Evolutionary conservation across 2,888 invertebrate species (phyloP).

Genomic region (Napeogenes sylphis): DNA sequence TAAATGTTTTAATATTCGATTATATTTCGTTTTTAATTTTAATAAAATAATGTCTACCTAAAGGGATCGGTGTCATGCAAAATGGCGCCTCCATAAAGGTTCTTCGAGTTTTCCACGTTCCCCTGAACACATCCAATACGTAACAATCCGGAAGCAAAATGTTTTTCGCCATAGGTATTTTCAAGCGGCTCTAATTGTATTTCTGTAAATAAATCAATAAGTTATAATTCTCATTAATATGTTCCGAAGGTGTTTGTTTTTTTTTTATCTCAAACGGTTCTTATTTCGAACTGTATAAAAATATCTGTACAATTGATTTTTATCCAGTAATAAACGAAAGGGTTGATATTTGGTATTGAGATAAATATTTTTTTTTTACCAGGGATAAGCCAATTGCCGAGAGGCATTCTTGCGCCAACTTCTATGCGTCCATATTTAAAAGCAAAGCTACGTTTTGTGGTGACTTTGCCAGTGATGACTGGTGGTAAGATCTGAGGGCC

Average conservation of each 20-base stretch:
- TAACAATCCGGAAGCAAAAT: slow-evolving; percentile 82
- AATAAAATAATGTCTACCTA: slow-evolving; percentile 45
- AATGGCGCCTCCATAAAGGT: slow-evolving; percentile 58
- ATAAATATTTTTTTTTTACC: slow-evolving; percentile 63
- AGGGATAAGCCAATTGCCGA: slow-evolving; percentile 88
- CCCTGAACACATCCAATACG: slow-evolving; percentile 84
- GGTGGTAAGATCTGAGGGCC: slow-evolving; percentile 82
- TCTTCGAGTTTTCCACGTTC: slow-evolving; percentile 69
- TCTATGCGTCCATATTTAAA: slow-evolving; percentile 85
- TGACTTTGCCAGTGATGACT: slow-evolving; percentile 80
- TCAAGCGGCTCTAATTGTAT: slow-evolving; percentile 81
- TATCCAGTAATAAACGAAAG: no score
- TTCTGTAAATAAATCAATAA: slow-evolving; percentile 59
- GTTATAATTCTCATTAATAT: not conserved
- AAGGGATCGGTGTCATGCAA: slow-evolving; percentile 60
- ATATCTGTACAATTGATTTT: no score
- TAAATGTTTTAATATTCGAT: not conserved
- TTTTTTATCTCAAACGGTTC: no score
- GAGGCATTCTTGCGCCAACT: slow-evolving; percentile 83
- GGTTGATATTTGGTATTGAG: no score
- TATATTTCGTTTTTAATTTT: not conserved
- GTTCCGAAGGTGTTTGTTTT: not conserved
- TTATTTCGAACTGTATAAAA: no score
- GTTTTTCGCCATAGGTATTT: slow-evolving; percentile 78
- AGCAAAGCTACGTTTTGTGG: slow-evolving; percentile 80